Evolutionary conservation across 2,113 vertebrate species (phyloP).

Genomic region (Numida meleagris): DNA sequence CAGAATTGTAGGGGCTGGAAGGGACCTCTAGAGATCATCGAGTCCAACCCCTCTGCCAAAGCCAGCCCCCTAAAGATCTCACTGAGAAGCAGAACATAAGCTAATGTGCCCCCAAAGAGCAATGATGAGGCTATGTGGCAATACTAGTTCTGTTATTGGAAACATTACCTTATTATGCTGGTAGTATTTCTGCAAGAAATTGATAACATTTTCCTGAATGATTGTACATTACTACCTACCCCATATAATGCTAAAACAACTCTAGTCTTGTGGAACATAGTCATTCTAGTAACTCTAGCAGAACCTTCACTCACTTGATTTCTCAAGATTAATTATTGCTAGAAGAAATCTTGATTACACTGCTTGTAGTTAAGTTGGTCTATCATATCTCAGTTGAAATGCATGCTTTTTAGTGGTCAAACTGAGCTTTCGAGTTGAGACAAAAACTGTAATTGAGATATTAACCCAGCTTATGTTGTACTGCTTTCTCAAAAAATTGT

Average conservation of each 20-base stretch:
- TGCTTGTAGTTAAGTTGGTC: not conserved
- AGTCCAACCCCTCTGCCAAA: no score
- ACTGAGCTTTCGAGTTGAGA: not conserved
- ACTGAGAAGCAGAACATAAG: not conserved
- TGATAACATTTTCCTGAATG: not conserved
- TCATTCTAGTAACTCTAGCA: not conserved
- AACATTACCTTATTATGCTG: not conserved
- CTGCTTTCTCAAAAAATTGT: not conserved
- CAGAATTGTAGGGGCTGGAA: no score
- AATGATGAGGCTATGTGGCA: not conserved
- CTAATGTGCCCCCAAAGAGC: not conserved
- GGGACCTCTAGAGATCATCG: no score
- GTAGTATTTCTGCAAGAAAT: not conserved
- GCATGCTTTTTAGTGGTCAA: not conserved
- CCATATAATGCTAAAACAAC: not conserved
- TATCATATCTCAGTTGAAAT: not conserved
- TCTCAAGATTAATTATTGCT: not conserved
- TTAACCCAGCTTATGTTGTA: not conserved
- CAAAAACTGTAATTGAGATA: not conserved
- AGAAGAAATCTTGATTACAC: not conserved
- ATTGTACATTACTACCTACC: rapidly evolving
- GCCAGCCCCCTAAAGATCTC: no score
- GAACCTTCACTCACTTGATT: not conserved
- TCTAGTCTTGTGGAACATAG: not conserved
- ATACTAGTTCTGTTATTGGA: not conserved